These are phyloP conservation scores for Prionailurus viverrinus DNA, from an alignment of 2,113 vertebrate genomes.

Conservation along the genomic window DNA sequence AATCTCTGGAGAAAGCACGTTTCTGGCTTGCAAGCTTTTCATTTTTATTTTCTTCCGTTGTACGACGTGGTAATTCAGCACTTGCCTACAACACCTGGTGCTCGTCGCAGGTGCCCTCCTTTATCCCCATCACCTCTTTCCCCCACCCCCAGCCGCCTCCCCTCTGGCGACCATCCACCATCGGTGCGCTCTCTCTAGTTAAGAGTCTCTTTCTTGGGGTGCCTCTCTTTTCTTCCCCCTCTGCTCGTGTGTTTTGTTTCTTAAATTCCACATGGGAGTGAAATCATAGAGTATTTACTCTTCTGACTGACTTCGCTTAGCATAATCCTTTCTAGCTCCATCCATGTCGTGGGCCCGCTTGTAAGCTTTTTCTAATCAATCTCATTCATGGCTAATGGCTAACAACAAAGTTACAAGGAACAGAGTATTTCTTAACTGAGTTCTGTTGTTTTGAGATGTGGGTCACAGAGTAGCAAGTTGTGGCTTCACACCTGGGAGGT, in stretches of 20 bases:
- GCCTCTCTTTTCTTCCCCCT: background rate
- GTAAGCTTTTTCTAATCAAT: background rate
- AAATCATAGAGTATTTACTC: background rate
- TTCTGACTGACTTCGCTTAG: background rate
- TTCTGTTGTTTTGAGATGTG: slow-evolving; percentile 1
- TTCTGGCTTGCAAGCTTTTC: slow-evolving; percentile 8
- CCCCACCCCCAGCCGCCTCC: too few relatives aligned
- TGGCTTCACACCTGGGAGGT: background rate
- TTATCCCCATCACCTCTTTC: background rate
- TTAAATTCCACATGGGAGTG: background rate
- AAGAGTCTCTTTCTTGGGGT: background rate
- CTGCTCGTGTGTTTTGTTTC: background rate
- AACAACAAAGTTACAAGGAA: background rate
- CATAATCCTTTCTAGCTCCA: background rate
- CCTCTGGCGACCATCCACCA: background rate
- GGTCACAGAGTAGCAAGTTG: background rate
- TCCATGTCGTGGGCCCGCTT: background rate
- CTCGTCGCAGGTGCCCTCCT: background rate
- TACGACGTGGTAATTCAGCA: background rate
- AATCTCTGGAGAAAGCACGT: slow-evolving; percentile 3
- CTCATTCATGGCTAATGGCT: background rate
- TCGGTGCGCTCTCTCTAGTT: background rate
- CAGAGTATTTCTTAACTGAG: background rate
- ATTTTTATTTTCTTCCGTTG: background rate
- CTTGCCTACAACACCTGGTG: background rate